phyloP scores from a whole-genome alignment of 2,797 vertebrate genomes.

The Limnodromus scolopaceus region DNA sequence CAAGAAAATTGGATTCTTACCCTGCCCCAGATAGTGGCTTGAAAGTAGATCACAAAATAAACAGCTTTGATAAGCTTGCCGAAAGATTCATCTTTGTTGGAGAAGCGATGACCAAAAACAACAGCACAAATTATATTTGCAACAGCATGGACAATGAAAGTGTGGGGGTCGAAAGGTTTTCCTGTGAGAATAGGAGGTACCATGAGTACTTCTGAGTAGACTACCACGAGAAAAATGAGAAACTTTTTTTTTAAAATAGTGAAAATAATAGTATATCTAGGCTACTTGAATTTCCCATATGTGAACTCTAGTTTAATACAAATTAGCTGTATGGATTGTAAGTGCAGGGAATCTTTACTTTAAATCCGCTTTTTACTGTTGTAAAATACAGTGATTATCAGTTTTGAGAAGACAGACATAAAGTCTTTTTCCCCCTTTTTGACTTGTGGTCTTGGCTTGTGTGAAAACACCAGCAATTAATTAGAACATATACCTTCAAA shows the following conservation, averaged over 20 bases:
- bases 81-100: conserved; percentile 58
- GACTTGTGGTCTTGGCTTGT: neutral
- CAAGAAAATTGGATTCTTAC: conserved; percentile 27
- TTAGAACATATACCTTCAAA: neutral
- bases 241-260: neutral
- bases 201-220: neutral
- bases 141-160: neutral
- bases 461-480: neutral
- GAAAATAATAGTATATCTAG: neutral
- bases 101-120: conserved; percentile 47
- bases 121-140: conserved; percentile 60
- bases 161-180: conserved; percentile 38
- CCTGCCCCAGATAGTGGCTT: conserved; percentile 61
- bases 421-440: neutral
- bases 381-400: neutral
- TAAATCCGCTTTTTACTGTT: neutral
- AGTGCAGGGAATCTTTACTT: neutral
- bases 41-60: conserved; percentile 62
- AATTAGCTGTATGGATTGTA: neutral
- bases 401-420: neutral
- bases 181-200: conserved; percentile 2
- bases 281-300: neutral
- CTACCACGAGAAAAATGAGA: neutral
- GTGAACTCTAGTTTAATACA: neutral
- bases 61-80: conserved; percentile 59